Evolutionary conservation across 23 tunicate genomes (phyloP).

Genomic region (Oikopleura dioica): DNA sequence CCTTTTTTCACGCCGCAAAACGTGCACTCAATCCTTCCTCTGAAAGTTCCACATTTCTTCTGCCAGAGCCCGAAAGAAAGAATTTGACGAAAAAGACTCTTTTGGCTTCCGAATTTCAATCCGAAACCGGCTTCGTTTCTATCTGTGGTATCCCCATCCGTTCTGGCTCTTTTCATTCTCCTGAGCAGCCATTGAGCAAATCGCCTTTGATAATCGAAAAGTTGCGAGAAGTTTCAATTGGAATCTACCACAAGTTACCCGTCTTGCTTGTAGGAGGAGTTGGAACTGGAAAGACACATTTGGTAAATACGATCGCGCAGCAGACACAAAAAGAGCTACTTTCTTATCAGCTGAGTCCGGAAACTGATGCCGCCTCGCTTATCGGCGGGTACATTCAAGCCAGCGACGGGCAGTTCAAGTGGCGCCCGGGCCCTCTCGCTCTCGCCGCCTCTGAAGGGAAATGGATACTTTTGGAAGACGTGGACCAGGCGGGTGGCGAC

Average conservation of each 20-base stretch:
- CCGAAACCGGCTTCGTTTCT: neutral
- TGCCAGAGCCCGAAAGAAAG: neutral
- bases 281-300: slow-evolving; percentile 80
- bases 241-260: neutral
- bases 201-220: no score
- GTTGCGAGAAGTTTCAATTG: neutral
- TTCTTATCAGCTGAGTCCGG: slow-evolving; percentile 13
- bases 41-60: neutral
- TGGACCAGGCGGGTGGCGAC: slow-evolving; percentile 37
- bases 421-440: slow-evolving; percentile 19
- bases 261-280: slow-evolving; percentile 33
- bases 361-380: neutral
- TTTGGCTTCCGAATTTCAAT: neutral
- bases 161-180: neutral
- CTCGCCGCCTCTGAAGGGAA: slow-evolving; percentile 46
- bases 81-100: neutral
- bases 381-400: slow-evolving; percentile 6
- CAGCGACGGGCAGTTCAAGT: neutral
- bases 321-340: slow-evolving; percentile 21
- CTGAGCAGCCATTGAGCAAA: no score
- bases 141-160: slow-evolving; percentile 6
- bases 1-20: neutral
- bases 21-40: neutral
- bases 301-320: slow-evolving; percentile 37
- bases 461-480: slow-evolving; percentile 78